Base-by-base conservation (phyloP, 1,140 invertebrate species). In the Orussus abietinus region DNA sequence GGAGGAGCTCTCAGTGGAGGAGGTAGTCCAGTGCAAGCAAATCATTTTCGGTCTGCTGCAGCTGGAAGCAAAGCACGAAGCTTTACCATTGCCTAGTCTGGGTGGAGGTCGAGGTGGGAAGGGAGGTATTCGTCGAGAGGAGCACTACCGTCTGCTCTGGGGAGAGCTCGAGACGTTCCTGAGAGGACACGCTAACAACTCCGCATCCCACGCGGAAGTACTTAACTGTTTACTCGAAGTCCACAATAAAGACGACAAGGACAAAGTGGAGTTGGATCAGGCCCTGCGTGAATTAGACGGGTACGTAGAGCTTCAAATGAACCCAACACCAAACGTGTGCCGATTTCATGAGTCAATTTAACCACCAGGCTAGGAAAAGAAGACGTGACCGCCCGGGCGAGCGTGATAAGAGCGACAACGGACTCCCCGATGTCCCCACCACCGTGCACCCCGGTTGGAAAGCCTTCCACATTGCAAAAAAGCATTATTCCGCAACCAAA, bases 81-180 rank as follows among this genome's bases (percentile, higher is more conserved):
- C 84, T 14, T 73, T 96, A 3, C 81, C 85, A 17, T 68, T 84
- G 1, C 77, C 83, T 0, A 79, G 74, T 47, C 66, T 79, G 12
- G 78, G 79, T 1, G 76, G 79, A 30, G 64, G 62, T 10, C 55
- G 70, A 4, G 79, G 78, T 12, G 75, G 75, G 4, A 83, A 80
- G 56, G 77, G 79, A 12, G 75, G 76, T 6, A 59, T 64, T 19
- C 81, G 84, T 28, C 77, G 82, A 25, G 90, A 95, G 51, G 93
- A 96, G 55, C 90, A 95, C 54, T 97, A 95, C 70, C 79, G 86
- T 38, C 76, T 88, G 30, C 79, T 96, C 59, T 98, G 92, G 85
- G 79, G 78, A 26, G 95, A 97, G 62, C 64, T 96, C 18, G 93
- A 97, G 68, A 82, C 80, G 7, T 80, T 94, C 39, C 66, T 97